Evolutionary conservation across 2,113 vertebrate genomes (phyloP).

Genomic region (Eidolon helvum): DNA sequence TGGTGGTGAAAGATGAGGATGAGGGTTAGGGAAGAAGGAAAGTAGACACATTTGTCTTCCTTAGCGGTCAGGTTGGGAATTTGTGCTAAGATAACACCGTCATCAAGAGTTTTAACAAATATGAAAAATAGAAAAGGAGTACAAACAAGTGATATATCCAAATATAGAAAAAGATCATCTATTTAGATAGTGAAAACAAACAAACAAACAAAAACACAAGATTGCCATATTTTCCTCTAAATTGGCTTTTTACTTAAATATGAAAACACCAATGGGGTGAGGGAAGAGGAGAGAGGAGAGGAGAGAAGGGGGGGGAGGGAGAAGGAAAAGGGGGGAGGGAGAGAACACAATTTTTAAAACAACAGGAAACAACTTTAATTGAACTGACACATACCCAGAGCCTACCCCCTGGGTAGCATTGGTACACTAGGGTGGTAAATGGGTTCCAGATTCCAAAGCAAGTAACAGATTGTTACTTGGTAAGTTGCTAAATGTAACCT

Average conservation of each 20-base stretch:
- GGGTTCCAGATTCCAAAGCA: slow-evolving; percentile 27
- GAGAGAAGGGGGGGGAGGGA: background rate
- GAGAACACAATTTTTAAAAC: background rate
- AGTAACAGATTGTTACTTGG: background rate
- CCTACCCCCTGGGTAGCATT: accelerated
- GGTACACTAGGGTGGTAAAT: background rate
- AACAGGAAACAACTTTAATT: background rate
- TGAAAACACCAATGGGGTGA: background rate
- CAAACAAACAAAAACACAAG: background rate
- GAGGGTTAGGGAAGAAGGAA: background rate
- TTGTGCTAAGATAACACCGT: background rate
- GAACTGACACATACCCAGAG: accelerated
- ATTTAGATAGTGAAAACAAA: slow-evolving; percentile 12
- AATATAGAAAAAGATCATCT: background rate
- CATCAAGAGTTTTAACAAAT: background rate
- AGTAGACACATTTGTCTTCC: background rate
- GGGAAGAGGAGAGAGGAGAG: background rate
- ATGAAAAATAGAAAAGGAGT: background rate
- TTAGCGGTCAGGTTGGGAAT: background rate
- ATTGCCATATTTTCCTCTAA: background rate
- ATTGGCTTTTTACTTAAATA: background rate
- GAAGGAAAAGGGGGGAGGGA: background rate
- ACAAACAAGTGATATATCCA: background rate
- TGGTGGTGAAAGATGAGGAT: background rate
- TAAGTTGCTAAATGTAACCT: background rate